Percentiles rank a stretch among this genome's conserved stretches.
Evolutionary conservation across 2,113 vertebrate species (phyloP).

Genomic region (Catharus minimus): DNA sequence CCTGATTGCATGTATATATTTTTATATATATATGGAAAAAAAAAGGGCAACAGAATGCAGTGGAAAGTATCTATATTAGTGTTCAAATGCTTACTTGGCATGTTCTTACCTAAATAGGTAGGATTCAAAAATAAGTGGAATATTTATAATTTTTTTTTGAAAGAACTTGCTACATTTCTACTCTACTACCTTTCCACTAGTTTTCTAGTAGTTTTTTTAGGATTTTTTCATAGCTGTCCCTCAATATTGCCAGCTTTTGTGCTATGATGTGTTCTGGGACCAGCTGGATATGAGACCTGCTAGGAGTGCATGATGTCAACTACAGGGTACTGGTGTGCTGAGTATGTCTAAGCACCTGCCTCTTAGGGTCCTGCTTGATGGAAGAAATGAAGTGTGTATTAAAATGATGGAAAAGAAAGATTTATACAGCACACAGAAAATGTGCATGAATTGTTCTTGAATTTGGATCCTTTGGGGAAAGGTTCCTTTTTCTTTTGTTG

Average conservation of each 20-base stretch:
- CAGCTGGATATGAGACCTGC: background rate
- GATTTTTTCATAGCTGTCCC: rapidly evolving
- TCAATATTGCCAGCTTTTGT: background rate
- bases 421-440: background rate
- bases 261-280: background rate
- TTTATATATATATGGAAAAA: background rate
- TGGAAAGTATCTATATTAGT: background rate
- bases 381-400: background rate
- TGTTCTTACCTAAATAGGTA: background rate
- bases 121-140: background rate
- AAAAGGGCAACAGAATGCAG: background rate
- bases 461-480: background rate
- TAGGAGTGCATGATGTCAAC: background rate
- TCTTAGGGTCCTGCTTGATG: background rate
- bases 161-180: background rate
- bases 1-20: too few species aligned
- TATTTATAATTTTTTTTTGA: background rate
- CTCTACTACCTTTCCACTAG: background rate
- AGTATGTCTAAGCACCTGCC: background rate
- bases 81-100: background rate
- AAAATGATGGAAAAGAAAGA: background rate
- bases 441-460: rapidly evolving
- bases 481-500: background rate
- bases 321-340: background rate
- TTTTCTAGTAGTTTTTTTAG: background rate